phyloP scores from a whole-genome alignment of 2,797 vertebrate genomes.

The Liparis tanakae region DNA sequence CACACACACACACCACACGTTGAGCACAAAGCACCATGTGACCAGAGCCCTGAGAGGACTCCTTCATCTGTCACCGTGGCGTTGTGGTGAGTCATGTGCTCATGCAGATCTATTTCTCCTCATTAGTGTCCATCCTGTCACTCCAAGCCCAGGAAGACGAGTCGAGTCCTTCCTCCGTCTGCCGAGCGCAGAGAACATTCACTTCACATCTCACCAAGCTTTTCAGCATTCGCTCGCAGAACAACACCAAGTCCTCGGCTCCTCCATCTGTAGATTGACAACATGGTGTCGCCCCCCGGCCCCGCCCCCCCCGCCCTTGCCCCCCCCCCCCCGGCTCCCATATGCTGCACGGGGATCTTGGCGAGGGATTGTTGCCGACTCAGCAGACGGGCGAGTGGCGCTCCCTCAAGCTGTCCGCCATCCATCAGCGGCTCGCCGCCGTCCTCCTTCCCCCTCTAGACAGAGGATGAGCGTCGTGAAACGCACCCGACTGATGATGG shows the following conservation, averaged over 20 bases:
- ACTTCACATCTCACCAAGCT: conserved; percentile 53
- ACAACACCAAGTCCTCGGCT: conserved; percentile 29
- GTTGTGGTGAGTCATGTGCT: conserved; percentile 57
- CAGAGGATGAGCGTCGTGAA: conserved; percentile 53
- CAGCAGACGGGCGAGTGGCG: conserved; percentile 55
- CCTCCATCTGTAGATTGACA: conserved; percentile 34
- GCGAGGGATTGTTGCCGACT: conserved; percentile 50
- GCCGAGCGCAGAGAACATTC: conserved; percentile 25
- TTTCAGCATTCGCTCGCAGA: conserved; percentile 36
- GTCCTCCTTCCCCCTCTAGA: conserved; percentile 35
- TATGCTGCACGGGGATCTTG: conserved; percentile 29
- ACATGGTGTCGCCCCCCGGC: not conserved
- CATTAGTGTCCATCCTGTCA: conserved; percentile 69
- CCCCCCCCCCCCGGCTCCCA: not conserved
- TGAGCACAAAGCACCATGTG: conserved; percentile 14
- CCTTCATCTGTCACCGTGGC: conserved; percentile 3
- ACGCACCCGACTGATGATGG: conserved; percentile 17
- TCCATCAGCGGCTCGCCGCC: conserved; percentile 55
- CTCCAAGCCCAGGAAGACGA: conserved; percentile 67
- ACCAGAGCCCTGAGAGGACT: not conserved
- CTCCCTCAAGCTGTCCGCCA: conserved; percentile 55
- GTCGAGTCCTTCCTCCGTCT: conserved; percentile 59
- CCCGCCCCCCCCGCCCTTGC: too few species aligned
- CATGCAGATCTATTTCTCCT: conserved; percentile 61
- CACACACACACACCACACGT: not conserved